A percentile compares a stretch with the other conserved stretches of the same genome.
Conservation (phyloP, 1,140 invertebrate genomes). For the Pentalonia nigronervosa region DNA sequence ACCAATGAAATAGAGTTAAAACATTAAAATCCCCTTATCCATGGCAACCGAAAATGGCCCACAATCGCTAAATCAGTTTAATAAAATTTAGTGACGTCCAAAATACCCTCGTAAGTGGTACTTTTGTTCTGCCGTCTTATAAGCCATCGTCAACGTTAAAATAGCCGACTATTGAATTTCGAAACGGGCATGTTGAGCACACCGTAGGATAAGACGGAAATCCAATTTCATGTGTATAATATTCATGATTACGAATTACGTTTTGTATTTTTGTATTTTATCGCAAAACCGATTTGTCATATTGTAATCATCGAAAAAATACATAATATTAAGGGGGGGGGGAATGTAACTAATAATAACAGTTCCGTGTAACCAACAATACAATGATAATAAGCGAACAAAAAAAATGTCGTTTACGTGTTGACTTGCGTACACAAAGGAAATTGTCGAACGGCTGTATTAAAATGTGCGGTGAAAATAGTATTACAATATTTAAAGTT, state of each 20-base stretch:
- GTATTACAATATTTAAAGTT: neutral
- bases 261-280: neutral
- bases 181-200: neutral
- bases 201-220: neutral
- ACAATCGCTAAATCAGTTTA: conserved; percentile 13
- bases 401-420: neutral
- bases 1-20: neutral
- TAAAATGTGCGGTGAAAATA: neutral
- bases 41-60: neutral
- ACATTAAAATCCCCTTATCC: neutral
- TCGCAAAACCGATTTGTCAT: neutral
- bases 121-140: neutral
- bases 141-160: neutral
- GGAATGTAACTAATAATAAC: neutral
- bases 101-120: conserved; percentile 2
- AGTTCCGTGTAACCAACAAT: neutral
- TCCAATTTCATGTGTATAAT: neutral
- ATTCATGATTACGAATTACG: neutral
- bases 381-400: neutral
- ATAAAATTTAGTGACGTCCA: neutral
- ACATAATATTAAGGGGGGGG: neutral
- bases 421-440: neutral
- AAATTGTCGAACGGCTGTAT: neutral
- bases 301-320: neutral
- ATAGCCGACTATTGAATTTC: neutral